Conservation (phyloP, 2,888 invertebrate genomes). For the Caenorhabditis doughertyi region DNA sequence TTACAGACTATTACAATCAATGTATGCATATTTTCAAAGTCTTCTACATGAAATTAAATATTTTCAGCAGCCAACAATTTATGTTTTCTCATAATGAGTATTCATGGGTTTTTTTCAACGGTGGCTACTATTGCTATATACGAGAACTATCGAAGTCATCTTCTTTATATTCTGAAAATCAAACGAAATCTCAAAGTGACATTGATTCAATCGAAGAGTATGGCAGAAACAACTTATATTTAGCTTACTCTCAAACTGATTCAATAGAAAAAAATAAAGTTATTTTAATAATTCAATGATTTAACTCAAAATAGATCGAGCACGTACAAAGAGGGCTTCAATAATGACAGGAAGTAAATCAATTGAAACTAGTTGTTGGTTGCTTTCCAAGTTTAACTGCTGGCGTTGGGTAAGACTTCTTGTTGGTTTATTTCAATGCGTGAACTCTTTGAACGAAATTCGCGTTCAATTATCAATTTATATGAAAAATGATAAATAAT, state of each 20-base stretch:
- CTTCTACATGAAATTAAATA: background rate
- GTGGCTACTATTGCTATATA: slow-evolving; percentile 46
- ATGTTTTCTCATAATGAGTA: slow-evolving; percentile 48
- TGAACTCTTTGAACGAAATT: too few relatives aligned
- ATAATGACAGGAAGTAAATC: background rate
- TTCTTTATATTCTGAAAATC: slow-evolving; percentile 22
- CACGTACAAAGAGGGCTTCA: background rate
- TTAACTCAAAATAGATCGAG: background rate
- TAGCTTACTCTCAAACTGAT: background rate
- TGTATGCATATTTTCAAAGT: background rate
- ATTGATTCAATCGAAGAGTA: slow-evolving; percentile 42
- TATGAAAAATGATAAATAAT: too few relatives aligned
- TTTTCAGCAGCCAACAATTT: slow-evolving; percentile 50
- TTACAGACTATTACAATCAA: slow-evolving; percentile 47
- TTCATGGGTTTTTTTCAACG: slow-evolving; percentile 52
- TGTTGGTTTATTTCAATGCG: too few relatives aligned
- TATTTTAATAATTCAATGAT: background rate
- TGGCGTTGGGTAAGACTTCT: too few relatives aligned
- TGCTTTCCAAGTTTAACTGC: too few relatives aligned
- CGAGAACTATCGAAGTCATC: slow-evolving; percentile 43
- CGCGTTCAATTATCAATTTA: too few relatives aligned
- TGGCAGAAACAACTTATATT: slow-evolving; percentile 48
- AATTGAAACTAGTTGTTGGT: too few relatives aligned
- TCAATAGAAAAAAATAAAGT: slow-evolving; percentile 1
- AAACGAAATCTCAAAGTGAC: slow-evolving; percentile 27